Evolutionary conservation across 2,888 invertebrate species (phyloP).

Genomic region (Loripinus fragilis): DNA sequence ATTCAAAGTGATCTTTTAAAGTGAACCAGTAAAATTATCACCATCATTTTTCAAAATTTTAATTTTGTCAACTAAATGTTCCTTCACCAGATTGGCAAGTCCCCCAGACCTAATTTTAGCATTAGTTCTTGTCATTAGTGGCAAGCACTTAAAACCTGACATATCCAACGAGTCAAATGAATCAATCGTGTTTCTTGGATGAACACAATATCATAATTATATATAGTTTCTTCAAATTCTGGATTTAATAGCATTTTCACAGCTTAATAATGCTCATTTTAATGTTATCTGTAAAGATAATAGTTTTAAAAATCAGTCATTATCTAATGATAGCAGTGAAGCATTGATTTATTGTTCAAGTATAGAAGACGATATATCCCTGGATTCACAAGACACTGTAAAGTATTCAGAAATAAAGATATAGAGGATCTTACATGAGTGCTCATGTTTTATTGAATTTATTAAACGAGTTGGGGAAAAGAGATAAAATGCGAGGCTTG

Average conservation of each 20-base stretch:
- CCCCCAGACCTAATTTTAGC: not conserved
- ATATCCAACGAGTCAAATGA: not conserved
- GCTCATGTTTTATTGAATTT: too few relatives aligned
- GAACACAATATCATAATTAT: too few relatives aligned
- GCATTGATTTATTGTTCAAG: not conserved
- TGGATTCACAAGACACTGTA: not conserved
- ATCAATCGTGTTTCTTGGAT: too few relatives aligned
- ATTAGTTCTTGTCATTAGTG: not conserved
- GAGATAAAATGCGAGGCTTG: too few relatives aligned
- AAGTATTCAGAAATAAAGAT: not conserved
- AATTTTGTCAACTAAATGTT: conserved; percentile 1
- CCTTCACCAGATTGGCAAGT: not conserved
- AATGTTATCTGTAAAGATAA: not conserved
- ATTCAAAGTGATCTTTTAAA: not conserved
- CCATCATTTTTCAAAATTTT: conserved; percentile 5
- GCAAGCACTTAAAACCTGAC: not conserved
- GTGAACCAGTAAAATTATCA: conserved; percentile 13
- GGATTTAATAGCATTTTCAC: not conserved
- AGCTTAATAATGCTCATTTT: not conserved
- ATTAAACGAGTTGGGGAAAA: too few relatives aligned
- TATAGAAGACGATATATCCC: not conserved
- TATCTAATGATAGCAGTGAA: not conserved
- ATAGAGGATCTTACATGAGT: too few relatives aligned
- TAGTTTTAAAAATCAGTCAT: not conserved
- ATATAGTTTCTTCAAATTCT: too few relatives aligned